Base-by-base conservation (phyloP, 53 echinoderm and acorn worm species). In the Holothuria scabra region DNA sequence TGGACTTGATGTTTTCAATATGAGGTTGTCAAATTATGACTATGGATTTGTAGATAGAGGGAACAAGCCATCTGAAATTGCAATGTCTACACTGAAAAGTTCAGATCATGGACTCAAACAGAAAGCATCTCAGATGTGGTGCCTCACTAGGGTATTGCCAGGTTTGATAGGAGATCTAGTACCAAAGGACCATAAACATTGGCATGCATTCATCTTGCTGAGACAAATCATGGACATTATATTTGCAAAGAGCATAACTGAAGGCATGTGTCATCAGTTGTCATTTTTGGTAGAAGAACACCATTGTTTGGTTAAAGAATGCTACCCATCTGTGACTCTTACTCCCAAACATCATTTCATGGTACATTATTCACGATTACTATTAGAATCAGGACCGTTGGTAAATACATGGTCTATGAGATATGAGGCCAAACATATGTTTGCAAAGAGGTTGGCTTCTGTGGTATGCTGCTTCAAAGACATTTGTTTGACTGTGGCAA, bases 101-200 rank as follows among this genome's bases (percentile, higher is more conserved):
- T 37, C 70, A 86, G 83, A 79, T 61, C 70, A 66, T 59, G 65
- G 44, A 35, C 64, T 83, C 56, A 84, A 85, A 61, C 82, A 86
- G 56, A 66, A 28, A 38, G 87, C 87, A 29, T 67, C 84, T 34
- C 87, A 90, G 26, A 90, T 90, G 90, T 90, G 90, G 86, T 90
- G 87, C 60, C 64, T 90, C 0, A 12, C 83, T 2, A 38, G 87
- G 12, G 60, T 60, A 8, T 67, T 87, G 67, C 84, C 87, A 28
- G 8, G 86, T 24, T 6, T 90, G 63, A 60, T 90, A 68, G 90
- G 87, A 11, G 66, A 69, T 21, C 19, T 82, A 4, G 49, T 88
- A 60, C 83, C 88, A 83, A 28, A 28, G 29, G 29, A 76, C 76
- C 49, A 55, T 56, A 55, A 48, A 56, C 68, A 68, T 68, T 52